Conservation (phyloP, 2,797 vertebrate genomes). For the Cuculus canorus region DNA sequence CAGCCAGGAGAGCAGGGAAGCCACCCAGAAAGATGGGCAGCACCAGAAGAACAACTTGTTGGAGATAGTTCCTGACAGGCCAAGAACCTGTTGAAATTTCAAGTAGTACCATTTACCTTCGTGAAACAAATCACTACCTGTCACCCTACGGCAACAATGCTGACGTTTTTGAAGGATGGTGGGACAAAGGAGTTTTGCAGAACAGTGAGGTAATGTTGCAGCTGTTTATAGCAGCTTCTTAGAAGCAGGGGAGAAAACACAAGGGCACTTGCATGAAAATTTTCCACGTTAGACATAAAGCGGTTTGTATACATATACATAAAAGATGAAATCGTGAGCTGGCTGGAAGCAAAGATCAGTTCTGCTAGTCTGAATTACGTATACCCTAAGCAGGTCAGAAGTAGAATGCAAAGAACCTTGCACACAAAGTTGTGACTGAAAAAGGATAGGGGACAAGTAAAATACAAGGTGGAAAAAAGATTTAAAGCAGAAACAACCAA, state of each 20-base stretch:
- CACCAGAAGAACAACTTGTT: background rate
- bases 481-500: background rate
- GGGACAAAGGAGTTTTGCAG: background rate
- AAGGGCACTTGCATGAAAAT: background rate
- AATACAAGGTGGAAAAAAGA: rapidly evolving
- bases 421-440: background rate
- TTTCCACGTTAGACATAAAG: background rate
- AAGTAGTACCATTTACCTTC: background rate
- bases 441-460: background rate
- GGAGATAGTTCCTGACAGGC: background rate
- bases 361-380: background rate
- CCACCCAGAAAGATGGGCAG: background rate
- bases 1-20: background rate
- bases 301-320: no score
- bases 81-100: background rate
- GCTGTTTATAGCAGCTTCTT: background rate
- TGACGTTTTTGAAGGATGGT: background rate
- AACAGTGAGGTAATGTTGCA: background rate
- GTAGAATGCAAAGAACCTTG: background rate
- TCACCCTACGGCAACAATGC: background rate
- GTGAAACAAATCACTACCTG: background rate
- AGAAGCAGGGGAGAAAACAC: background rate
- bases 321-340: background rate
- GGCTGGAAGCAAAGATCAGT: background rate
- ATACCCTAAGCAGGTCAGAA: background rate